Evolutionary conservation across 92 coral and sea anemone genomes (phyloP).

Genomic region (Heteractis magnifica): DNA sequence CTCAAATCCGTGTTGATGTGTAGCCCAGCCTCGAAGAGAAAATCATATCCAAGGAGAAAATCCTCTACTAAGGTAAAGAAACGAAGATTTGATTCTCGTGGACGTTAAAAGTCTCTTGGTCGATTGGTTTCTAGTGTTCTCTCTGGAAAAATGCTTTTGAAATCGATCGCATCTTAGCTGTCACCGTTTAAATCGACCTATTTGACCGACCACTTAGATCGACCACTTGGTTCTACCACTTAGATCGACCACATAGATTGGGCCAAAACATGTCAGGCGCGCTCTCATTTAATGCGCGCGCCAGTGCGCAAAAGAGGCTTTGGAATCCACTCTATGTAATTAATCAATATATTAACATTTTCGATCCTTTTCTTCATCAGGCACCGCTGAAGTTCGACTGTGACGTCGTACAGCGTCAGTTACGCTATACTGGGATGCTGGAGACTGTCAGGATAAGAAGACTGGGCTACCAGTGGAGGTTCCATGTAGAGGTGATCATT

Average conservation of each 20-base stretch:
- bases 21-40: not conserved
- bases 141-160: too few species aligned
- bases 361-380: slow-evolving; percentile 33
- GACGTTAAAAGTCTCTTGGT: not conserved
- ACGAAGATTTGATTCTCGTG: not conserved
- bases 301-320: not conserved
- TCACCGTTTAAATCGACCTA: too few species aligned
- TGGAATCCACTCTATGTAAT: not conserved
- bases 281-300: not conserved
- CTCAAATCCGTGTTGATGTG: not conserved
- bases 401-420: slow-evolving; percentile 94
- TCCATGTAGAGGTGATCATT: slow-evolving; percentile 64
- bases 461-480: slow-evolving; percentile 93
- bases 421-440: slow-evolving; percentile 97
- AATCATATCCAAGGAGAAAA: not conserved
- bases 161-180: too few species aligned
- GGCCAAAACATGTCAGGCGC: too few species aligned
- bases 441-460: slow-evolving; percentile 94
- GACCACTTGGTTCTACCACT: too few species aligned
- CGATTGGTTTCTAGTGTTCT: too few species aligned
- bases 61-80: not conserved
- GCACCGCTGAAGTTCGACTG: slow-evolving; percentile 93
- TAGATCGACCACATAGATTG: too few species aligned
- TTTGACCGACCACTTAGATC: too few species aligned
- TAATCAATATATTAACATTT: not conserved